A percentile compares a stretch with the other conserved stretches of the same genome.
Conservation (phyloP, 1,140 invertebrate genomes). For the Metaphire vulgaris region DNA sequence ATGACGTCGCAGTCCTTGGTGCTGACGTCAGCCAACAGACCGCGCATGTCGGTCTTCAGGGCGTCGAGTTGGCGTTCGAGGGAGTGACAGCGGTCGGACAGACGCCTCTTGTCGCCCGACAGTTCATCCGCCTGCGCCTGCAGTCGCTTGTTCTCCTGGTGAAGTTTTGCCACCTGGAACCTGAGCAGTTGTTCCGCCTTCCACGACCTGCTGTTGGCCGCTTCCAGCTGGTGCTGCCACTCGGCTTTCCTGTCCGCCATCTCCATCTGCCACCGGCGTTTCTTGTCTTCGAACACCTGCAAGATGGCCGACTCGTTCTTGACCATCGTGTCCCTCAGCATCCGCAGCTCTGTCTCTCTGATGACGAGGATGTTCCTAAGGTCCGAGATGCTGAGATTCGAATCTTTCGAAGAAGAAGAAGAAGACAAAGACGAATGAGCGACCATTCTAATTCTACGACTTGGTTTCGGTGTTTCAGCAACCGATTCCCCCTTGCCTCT, state of each 20-base stretch:
- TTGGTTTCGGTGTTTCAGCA: background rate
- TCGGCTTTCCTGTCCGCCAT: background rate
- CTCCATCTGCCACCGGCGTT: background rate
- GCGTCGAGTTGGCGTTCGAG: background rate
- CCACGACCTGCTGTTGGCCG: background rate
- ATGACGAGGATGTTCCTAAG: background rate
- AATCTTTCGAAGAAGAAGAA: background rate
- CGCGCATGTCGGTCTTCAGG: background rate
- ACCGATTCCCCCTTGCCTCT: background rate
- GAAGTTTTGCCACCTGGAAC: background rate
- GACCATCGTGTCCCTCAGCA: background rate
- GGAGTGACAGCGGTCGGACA: background rate
- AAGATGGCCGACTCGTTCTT: background rate
- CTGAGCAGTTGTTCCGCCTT: background rate
- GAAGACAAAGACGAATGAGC: too few species aligned
- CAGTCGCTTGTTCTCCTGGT: background rate
- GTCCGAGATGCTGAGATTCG: background rate
- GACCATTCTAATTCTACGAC: too few species aligned
- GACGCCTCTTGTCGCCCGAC: background rate
- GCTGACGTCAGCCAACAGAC: background rate
- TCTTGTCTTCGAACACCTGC: background rate
- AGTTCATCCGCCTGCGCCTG: background rate
- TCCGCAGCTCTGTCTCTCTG: background rate
- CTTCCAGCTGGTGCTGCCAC: background rate
- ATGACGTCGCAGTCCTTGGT: background rate